These are phyloP conservation scores for Ophion obscuratus DNA, from an alignment of 2,888 invertebrate species.

Conservation along the genomic window DNA sequence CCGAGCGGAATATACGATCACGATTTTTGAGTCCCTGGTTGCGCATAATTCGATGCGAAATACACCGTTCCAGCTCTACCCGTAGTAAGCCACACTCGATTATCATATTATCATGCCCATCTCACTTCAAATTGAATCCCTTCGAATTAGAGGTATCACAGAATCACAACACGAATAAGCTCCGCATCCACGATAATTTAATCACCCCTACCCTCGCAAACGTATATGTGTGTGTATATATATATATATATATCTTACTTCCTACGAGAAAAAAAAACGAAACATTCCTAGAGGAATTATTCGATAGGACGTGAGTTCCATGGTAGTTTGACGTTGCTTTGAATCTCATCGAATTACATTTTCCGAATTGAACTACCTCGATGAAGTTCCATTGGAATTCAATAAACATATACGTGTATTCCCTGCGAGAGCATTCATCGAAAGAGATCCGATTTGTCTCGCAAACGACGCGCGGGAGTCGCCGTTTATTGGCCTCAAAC, in stretches of 20 bases:
- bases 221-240: too few species aligned
- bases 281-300: not conserved
- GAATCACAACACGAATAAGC: not conserved
- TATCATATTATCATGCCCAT: too few species aligned
- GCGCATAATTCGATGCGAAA: too few species aligned
- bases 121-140: too few species aligned
- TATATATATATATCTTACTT: too few species aligned
- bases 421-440: not conserved
- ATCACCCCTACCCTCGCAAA: too few species aligned
- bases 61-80: too few species aligned
- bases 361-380: conserved; percentile 1
- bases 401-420: conserved; percentile 12
- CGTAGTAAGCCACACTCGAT: too few species aligned
- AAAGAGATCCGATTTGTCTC: conserved; percentile 9
- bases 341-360: not conserved
- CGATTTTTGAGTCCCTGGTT: not conserved
- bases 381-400: conserved; percentile 30
- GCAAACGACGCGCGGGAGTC: not conserved
- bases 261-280: too few species aligned
- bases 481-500: conserved; percentile 31
- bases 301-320: not conserved
- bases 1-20: not conserved
- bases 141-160: not conserved
- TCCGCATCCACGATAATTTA: too few species aligned
- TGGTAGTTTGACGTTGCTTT: not conserved